phyloP scores from a whole-genome alignment of 1,140 invertebrate genomes.

The Macrocentrus cingulum region DNA sequence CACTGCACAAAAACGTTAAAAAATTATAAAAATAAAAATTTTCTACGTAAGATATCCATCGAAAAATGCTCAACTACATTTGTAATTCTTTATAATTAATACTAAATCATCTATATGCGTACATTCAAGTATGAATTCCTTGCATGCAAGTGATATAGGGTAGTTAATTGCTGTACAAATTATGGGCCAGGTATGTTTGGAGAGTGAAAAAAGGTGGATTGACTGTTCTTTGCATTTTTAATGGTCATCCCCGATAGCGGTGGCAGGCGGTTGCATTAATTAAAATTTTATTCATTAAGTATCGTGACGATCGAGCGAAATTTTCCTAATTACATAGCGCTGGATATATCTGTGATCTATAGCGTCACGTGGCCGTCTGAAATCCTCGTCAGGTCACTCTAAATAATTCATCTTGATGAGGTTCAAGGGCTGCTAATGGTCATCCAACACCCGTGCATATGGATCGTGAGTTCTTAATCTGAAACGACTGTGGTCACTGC shows the following conservation, averaged over 20 bases:
- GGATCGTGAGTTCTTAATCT: conserved; percentile 8
- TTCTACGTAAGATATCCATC: too few relatives aligned
- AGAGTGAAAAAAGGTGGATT: too few relatives aligned
- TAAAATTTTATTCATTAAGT: conserved; percentile 8
- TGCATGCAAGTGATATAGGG: too few relatives aligned
- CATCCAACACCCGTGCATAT: conserved; percentile 39
- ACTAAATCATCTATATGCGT: too few relatives aligned
- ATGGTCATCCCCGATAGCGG: background rate
- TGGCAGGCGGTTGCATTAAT: background rate
- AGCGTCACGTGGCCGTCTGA: conserved; percentile 3
- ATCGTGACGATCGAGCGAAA: background rate
- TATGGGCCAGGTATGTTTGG: too few relatives aligned
- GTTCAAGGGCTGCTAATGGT: conserved; percentile 34
- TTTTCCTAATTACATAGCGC: conserved; percentile 12
- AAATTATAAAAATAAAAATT: too few relatives aligned
- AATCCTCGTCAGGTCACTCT: conserved; percentile 19
- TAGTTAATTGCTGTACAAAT: too few relatives aligned
- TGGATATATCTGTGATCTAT: background rate
- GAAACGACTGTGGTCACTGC: conserved; percentile 18
- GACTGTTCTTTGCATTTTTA: too few relatives aligned
- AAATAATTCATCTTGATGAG: conserved; percentile 22
- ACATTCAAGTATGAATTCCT: too few relatives aligned
- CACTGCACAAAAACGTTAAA: too few relatives aligned
- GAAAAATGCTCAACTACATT: too few relatives aligned
- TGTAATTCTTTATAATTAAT: too few relatives aligned